A percentile compares a stretch with the other conserved stretches of the same genome.
Conservation (phyloP, 1,140 invertebrate species). For the Micrasema minimum region DNA sequence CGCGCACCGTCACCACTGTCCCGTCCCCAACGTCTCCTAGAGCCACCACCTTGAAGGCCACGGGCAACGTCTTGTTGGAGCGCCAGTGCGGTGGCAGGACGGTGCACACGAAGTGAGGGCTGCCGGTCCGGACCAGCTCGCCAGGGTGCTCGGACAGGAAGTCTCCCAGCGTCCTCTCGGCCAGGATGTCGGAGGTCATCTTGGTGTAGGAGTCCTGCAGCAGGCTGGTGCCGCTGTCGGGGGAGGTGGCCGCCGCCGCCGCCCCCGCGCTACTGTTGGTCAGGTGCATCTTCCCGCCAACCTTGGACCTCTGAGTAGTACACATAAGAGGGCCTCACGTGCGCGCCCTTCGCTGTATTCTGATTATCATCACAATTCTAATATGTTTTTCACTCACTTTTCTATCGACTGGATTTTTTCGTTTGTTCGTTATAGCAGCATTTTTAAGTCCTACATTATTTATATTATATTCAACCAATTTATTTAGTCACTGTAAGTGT, state of each 20-base stretch:
- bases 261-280: constrained; percentile 61
- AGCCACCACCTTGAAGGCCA: constrained; percentile 94
- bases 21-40: constrained; percentile 95
- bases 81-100: constrained; percentile 91
- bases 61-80: constrained; percentile 94
- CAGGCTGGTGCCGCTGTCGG: constrained; percentile 69
- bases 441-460: too few species aligned
- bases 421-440: not conserved
- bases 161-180: constrained; percentile 87
- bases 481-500: too few species aligned
- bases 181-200: constrained; percentile 88
- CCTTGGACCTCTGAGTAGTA: constrained; percentile 49
- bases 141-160: constrained; percentile 92
- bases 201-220: constrained; percentile 87
- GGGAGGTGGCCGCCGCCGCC: constrained; percentile 66
- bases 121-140: constrained; percentile 92
- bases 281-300: constrained; percentile 67
- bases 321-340: constrained; percentile 47
- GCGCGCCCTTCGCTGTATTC: constrained; percentile 36
- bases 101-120: constrained; percentile 90
- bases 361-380: constrained; percentile 48
- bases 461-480: too few species aligned
- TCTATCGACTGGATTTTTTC: not conserved
- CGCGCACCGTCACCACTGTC: constrained; percentile 93
- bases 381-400: constrained; percentile 5